A percentile compares a stretch with the other conserved stretches of the same genome.
Conservation (phyloP, 2,113 vertebrate species). For the Zosterops japonicus region DNA sequence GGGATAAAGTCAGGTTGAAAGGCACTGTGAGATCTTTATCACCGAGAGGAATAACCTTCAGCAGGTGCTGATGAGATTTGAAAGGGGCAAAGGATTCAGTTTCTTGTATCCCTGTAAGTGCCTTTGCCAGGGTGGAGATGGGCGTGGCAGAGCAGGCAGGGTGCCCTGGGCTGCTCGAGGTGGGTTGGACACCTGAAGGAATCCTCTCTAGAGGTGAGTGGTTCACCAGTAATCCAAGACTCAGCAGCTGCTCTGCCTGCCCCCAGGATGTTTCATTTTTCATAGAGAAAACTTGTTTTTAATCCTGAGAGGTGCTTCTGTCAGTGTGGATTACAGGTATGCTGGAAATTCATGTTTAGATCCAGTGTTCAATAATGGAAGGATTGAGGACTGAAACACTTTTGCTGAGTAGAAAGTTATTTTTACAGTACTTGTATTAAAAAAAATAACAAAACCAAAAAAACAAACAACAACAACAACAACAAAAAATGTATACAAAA, state of each 20-base stretch:
- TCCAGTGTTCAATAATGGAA: not conserved
- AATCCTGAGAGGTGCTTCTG: not conserved
- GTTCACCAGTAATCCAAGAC: not conserved
- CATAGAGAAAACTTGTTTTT: not conserved
- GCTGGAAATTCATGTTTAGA: not conserved
- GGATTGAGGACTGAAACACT: not conserved
- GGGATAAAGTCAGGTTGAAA: not conserved
- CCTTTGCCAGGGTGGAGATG: not conserved
- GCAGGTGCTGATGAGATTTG: not conserved
- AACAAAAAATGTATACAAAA: not conserved
- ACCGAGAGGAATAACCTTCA: not conserved
- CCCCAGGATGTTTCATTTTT: not conserved
- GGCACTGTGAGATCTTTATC: not conserved
- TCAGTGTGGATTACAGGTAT: not conserved
- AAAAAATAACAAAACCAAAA: too few species aligned
- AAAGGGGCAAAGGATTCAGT: not conserved
- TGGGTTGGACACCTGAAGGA: not conserved
- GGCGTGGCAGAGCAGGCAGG: not conserved
- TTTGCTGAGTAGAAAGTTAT: not conserved
- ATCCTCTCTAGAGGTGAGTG: not conserved
- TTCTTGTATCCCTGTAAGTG: not conserved
- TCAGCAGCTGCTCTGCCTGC: not conserved
- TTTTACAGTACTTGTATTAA: not conserved
- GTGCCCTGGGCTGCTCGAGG: not conserved
- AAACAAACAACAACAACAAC: too few species aligned